A percentile compares a stretch with the other conserved stretches of the same genome.
These are phyloP conservation scores for Rhinogobio ventralis DNA, from an alignment of 2,797 vertebrate genomes.

Conservation along the genomic window DNA sequence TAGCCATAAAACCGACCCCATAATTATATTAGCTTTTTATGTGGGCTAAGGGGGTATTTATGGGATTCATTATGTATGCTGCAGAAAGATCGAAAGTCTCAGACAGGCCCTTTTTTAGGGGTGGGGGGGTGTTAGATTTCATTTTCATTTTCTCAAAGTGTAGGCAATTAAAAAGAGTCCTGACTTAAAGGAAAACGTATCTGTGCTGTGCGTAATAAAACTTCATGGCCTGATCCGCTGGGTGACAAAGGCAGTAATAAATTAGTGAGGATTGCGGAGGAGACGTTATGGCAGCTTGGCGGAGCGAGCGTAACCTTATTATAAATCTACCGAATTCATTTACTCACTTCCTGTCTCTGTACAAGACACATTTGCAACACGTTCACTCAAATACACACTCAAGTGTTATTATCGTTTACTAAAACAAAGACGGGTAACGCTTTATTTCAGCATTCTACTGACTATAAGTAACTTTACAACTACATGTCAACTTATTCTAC, in stretches of 20 bases:
- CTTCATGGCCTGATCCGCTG: slow-evolving; percentile 42
- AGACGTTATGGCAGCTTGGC: slow-evolving; percentile 35
- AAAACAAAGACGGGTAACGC: not conserved
- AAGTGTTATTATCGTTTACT: not conserved
- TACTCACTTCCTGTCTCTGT: slow-evolving; percentile 14
- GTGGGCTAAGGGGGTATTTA: slow-evolving; percentile 69
- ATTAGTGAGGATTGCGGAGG: slow-evolving; percentile 53
- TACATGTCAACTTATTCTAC: not conserved
- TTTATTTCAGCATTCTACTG: not conserved
- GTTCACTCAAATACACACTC: not conserved
- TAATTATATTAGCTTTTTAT: slow-evolving; percentile 72
- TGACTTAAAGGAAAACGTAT: slow-evolving; percentile 53
- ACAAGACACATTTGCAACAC: not conserved
- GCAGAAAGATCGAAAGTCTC: slow-evolving; percentile 56
- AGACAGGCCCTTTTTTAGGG: slow-evolving; percentile 50
- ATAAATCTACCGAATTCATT: slow-evolving; percentile 53
- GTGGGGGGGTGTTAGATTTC: slow-evolving; percentile 51
- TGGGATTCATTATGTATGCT: slow-evolving; percentile 65
- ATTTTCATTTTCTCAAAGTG: slow-evolving; percentile 62
- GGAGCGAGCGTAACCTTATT: slow-evolving; percentile 13
- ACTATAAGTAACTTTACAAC: not conserved
- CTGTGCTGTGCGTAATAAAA: slow-evolving; percentile 58
- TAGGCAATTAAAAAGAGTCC: slow-evolving; percentile 58
- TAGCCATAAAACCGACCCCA: slow-evolving; percentile 72
- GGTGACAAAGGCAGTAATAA: slow-evolving; percentile 62